These are phyloP conservation scores for Listronotus bonariensis DNA, from an alignment of 1,140 invertebrate genomes.

Conservation along the genomic window DNA sequence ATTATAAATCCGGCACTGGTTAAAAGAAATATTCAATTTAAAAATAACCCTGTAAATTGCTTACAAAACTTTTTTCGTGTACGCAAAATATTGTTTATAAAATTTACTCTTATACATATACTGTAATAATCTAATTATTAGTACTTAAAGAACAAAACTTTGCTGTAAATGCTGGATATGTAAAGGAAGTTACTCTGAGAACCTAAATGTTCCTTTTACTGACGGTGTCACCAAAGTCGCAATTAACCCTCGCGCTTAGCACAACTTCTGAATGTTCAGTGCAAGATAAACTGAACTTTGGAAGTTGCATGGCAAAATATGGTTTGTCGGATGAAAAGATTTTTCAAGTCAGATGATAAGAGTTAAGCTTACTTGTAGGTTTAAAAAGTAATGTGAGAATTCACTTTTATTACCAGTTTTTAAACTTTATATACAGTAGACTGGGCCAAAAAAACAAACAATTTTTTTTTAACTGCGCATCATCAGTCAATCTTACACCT, in stretches of 20 bases:
- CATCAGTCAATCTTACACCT: no score
- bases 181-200: conserved; percentile 13
- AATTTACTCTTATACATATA: no score
- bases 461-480: no score
- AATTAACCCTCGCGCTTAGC: conserved; percentile 15
- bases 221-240: conserved; percentile 16
- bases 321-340: conserved; percentile 17
- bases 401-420: background rate
- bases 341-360: conserved; percentile 18
- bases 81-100: no score
- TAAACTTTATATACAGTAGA: background rate
- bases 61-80: no score
- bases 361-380: background rate
- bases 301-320: conserved; percentile 24
- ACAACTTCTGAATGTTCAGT: conserved; percentile 19
- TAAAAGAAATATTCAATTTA: no score
- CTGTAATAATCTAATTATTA: no score
- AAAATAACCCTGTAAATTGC: no score
- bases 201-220: conserved; percentile 16
- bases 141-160: no score
- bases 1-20: no score
- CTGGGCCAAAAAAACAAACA: no score
- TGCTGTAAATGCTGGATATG: background rate
- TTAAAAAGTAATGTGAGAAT: background rate
- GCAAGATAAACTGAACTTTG: conserved; percentile 15